These are phyloP conservation scores for Meganola albula DNA, from an alignment of 2,888 invertebrate genomes.

Conservation along the genomic window DNA sequence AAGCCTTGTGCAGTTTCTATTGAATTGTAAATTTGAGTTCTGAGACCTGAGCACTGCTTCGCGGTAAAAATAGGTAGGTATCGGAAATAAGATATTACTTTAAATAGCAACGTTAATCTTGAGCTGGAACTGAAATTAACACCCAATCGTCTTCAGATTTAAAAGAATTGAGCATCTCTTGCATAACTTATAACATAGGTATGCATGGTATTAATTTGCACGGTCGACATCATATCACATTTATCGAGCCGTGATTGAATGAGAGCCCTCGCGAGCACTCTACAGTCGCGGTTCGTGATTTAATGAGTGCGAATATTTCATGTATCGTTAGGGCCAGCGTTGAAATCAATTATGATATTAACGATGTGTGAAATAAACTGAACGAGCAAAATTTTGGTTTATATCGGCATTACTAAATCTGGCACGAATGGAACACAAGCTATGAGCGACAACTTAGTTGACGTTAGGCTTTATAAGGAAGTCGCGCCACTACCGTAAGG, in stretches of 20 bases:
- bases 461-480: too few relatives aligned
- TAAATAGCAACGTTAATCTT: constrained; percentile 22
- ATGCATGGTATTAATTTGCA: constrained; percentile 40
- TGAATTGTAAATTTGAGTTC: constrained; percentile 73
- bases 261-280: constrained; percentile 53
- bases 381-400: constrained; percentile 46
- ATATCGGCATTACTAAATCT: constrained; percentile 11
- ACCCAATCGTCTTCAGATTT: too few relatives aligned
- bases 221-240: constrained; percentile 44
- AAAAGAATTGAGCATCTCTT: too few relatives aligned
- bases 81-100: constrained; percentile 39
- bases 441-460: too few relatives aligned
- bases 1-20: constrained; percentile 73
- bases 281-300: constrained; percentile 54
- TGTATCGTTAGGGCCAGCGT: constrained; percentile 67
- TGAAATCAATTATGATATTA: constrained; percentile 72
- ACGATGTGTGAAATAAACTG: constrained; percentile 67
- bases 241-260: constrained; percentile 56
- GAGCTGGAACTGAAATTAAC: too few relatives aligned
- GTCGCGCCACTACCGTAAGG: too few relatives aligned
- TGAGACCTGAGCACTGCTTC: constrained; percentile 57
- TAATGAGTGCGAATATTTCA: constrained; percentile 73
- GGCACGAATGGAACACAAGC: too few relatives aligned
- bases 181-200: constrained; percentile 18
- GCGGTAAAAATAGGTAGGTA: constrained; percentile 45